phyloP scores from a whole-genome alignment of 2,113 vertebrate genomes.

The Ursus arctos region DNA sequence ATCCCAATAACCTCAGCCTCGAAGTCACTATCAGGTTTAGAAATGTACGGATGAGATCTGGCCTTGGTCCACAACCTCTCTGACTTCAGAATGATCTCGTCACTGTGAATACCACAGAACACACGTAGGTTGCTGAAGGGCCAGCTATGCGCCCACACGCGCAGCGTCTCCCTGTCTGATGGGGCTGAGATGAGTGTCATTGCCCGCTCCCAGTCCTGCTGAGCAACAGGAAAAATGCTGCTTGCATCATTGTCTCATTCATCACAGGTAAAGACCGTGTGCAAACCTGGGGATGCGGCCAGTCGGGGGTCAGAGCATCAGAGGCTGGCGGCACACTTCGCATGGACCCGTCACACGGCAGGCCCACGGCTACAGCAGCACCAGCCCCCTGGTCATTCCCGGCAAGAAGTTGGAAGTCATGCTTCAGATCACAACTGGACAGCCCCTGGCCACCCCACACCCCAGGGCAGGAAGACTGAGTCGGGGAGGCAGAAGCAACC shows the following conservation, averaged over 20 bases:
- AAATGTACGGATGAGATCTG: accelerated
- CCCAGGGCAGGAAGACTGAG: accelerated
- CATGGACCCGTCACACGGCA: accelerated
- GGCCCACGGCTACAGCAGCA: too few relatives aligned
- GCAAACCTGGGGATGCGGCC: not conserved
- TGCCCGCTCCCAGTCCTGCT: accelerated
- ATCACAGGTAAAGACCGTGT: accelerated
- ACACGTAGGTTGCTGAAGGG: accelerated
- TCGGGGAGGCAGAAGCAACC: accelerated
- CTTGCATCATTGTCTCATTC: accelerated
- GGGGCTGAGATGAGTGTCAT: accelerated
- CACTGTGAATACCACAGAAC: accelerated
- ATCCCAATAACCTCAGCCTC: too few relatives aligned
- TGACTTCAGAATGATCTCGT: not conserved
- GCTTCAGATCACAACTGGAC: accelerated
- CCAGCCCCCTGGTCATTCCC: accelerated
- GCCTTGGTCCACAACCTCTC: not conserved
- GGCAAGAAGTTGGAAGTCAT: accelerated
- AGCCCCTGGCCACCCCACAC: accelerated
- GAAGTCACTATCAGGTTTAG: not conserved
- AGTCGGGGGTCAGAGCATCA: too few relatives aligned
- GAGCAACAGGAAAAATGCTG: accelerated
- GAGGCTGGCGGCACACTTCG: accelerated
- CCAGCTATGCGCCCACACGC: accelerated
- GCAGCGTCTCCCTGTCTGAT: accelerated